These are phyloP conservation scores for Drosophila sucinea DNA, from an alignment of 1,140 invertebrate genomes.

Conservation along the genomic window DNA sequence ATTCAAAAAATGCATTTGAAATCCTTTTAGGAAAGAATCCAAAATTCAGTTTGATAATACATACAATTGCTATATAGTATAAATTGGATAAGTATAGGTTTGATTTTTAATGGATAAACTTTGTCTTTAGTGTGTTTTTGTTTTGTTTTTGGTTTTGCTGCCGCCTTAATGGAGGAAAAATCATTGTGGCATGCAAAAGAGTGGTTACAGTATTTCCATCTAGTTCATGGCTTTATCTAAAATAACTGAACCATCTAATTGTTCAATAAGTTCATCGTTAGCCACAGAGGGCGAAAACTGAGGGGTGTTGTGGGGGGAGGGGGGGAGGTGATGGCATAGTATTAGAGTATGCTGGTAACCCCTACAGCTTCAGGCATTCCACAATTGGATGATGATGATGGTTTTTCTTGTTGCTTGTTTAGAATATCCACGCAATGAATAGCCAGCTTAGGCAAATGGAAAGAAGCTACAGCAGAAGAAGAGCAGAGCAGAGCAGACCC, in stretches of 20 bases:
- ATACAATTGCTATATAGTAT: not conserved
- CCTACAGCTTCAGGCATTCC: conserved; percentile 20
- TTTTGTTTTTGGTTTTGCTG: not conserved
- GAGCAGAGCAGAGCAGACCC: not conserved
- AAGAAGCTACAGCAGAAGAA: conserved; percentile 38
- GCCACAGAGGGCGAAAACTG: conserved; percentile 15
- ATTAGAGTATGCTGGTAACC: conserved; percentile 4
- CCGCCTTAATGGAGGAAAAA: not conserved
- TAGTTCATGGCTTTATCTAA: conserved; percentile 48
- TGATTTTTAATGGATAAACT: conserved; percentile 7
- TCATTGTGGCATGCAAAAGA: conserved; percentile 11
- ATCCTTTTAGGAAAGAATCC: too few relatives aligned
- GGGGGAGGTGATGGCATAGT: conserved; percentile 20
- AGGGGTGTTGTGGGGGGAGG: not conserved
- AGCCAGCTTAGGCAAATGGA: conserved; percentile 74
- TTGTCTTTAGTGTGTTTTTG: not conserved
- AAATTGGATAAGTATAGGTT: not conserved
- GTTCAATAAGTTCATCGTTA: conserved; percentile 65
- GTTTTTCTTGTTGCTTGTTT: conserved; percentile 73
- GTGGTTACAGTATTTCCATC: conserved; percentile 8
- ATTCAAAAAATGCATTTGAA: too few relatives aligned
- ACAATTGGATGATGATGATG: conserved; percentile 45
- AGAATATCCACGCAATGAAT: conserved; percentile 76
- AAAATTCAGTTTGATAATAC: too few relatives aligned
- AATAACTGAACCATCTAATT: conserved; percentile 75